Conservation (phyloP, 1,140 invertebrate species). For the Proales similis region DNA sequence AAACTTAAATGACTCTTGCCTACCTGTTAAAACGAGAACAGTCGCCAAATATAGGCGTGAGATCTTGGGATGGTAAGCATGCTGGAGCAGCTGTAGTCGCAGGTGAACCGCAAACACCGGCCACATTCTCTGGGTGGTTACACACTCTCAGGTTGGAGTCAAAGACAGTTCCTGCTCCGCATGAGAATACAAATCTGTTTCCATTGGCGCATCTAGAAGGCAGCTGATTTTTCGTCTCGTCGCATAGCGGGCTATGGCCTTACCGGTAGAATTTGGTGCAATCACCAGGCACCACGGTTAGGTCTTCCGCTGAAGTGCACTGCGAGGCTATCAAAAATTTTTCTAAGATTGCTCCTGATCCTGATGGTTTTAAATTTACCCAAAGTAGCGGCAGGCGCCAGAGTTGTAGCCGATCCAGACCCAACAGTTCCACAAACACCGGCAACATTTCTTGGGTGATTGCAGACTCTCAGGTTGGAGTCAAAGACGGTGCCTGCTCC, state of each 20-base stretch:
- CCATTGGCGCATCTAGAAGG: conserved; percentile 22
- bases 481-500: conserved; percentile 11
- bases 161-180: not conserved
- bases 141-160: conserved; percentile 23
- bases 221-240: not conserved
- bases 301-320: conserved; percentile 16
- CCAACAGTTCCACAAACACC: no score
- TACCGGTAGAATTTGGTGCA: conserved; percentile 17
- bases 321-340: not conserved
- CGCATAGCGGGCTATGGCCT: not conserved
- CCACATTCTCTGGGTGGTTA: conserved; percentile 5
- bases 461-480: conserved; percentile 1
- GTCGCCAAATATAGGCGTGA: no score
- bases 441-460: conserved; percentile 1
- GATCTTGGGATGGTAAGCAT: no score
- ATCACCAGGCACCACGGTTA: conserved; percentile 9
- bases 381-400: no score
- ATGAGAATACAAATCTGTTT: not conserved
- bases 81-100: no score
- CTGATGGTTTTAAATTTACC: not conserved
- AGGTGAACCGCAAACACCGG: no score
- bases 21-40: no score
- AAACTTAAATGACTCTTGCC: no score
- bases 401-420: not conserved
- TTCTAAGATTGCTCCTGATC: not conserved